These are phyloP conservation scores for Tokudaia tokunoshimensis DNA, from an alignment of 2,797 vertebrate species.

Conservation along the genomic window DNA sequence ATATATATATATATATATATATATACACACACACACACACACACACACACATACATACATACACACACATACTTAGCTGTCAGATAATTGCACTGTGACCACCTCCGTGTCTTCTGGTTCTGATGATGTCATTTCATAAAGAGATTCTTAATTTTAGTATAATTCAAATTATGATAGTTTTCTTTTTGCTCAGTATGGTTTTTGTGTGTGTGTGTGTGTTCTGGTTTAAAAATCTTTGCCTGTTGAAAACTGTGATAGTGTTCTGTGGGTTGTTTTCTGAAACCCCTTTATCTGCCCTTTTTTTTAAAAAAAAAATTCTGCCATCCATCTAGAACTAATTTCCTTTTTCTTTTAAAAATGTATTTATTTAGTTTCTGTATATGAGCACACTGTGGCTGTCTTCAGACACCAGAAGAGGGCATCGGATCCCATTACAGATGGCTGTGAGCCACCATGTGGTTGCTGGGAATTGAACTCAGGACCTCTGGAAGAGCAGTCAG, in stretches of 20 bases:
- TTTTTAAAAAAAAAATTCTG: background rate
- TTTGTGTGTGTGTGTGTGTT: background rate
- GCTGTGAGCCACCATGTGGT: background rate
- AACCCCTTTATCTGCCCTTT: conserved; percentile 45
- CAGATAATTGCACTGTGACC: background rate
- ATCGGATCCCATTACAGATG: background rate
- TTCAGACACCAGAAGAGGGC: background rate
- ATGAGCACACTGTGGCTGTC: background rate
- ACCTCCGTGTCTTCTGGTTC: background rate
- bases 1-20: too few species aligned
- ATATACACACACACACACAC: too few species aligned
- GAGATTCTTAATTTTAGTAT: conserved; percentile 17
- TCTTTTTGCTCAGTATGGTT: background rate
- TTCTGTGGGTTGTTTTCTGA: background rate
- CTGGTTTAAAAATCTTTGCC: conserved; percentile 19
- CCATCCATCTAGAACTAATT: background rate
- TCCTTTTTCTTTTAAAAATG: background rate
- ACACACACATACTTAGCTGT: background rate
- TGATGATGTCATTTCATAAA: conserved; percentile 2
- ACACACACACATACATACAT: too few species aligned
- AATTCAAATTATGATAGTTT: background rate
- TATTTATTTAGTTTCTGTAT: background rate
- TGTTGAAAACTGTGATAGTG: background rate
- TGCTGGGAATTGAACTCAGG: background rate
- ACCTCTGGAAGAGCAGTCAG: background rate